Base-by-base conservation (phyloP, 1,140 invertebrate species). In the Conus betulinus region DNA sequence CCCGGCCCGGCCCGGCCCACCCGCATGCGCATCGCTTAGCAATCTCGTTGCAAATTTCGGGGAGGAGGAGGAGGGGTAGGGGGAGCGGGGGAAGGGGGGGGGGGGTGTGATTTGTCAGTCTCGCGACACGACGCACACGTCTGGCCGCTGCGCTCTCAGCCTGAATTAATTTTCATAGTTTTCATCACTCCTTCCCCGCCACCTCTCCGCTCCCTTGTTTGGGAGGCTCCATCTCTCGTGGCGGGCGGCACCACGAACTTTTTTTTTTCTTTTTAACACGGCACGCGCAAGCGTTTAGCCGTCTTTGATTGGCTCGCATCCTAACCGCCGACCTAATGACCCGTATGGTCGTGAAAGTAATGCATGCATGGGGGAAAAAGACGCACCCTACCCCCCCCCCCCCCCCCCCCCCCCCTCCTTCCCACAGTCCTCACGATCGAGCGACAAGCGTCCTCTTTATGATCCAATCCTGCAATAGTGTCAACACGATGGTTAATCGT, bases 131-230 rank as follows among this genome's bases (percentile, higher is more conserved):
- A 85, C 84, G n/a, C 83, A 60, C 57, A 8, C n/a, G 20, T 10
- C 63, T 85, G 39, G 63, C 84, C 63, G 63, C 60, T 76, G 23
- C 8, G 39, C 15, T 60, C n/a, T 71, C 74, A 74, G 63, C 60
- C 51, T 85, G 71, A 74, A 85, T 85, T 85, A 74, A 25, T 85
- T 85, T 85, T 85, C 84, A 85, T 85, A 85, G 71, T 85, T 71
- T 85, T 76, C 25, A 53, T 39, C 27, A 60, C 71, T 51, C n/a
- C 53, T 52, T 27, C n/a, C 55, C 25, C 27, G 11, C 63, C 81
- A 53, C 81, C 20, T 20, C 15, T 11, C 52, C 81, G 5, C 51
- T 3, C 81, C 52, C 51, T 55, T 23, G 8, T 55, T 55, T 15
- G 57, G 8, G 15, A 15, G 57, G 52, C 76, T 39, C 13, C 81